Conservation (phyloP, 2,888 invertebrate genomes). For the Exephanes ischioxanthus region DNA sequence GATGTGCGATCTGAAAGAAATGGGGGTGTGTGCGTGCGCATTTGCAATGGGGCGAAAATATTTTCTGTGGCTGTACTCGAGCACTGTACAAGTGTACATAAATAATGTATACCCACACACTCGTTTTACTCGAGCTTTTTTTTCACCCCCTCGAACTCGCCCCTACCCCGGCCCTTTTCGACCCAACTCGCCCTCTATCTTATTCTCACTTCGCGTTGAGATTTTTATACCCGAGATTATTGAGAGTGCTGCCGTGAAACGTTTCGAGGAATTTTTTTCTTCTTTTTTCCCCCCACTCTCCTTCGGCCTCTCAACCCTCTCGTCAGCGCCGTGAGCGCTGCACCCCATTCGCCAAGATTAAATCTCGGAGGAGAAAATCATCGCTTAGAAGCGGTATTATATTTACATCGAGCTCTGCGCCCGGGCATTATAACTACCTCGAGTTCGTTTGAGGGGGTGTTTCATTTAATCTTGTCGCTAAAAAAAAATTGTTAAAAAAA, state of each 20-base stretch:
- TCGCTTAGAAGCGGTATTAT: slow-evolving; percentile 4
- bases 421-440: background rate
- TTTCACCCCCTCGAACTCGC: background rate
- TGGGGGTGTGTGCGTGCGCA: background rate
- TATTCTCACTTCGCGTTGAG: slow-evolving; percentile 45
- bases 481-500: too few relatives aligned
- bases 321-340: slow-evolving; percentile 37
- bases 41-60: slow-evolving; percentile 3
- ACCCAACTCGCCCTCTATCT: slow-evolving; percentile 41
- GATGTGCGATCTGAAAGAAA: background rate
- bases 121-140: background rate
- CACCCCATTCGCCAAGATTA: slow-evolving; percentile 46
- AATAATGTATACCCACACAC: slow-evolving; percentile 23
- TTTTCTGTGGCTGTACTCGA: background rate
- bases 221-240: slow-evolving; percentile 61
- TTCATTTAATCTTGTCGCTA: too few relatives aligned
- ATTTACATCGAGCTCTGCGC: background rate
- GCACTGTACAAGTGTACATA: background rate
- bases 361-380: slow-evolving; percentile 35
- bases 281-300: slow-evolving; percentile 19
- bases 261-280: slow-evolving; percentile 19
- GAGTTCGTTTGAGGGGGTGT: too few relatives aligned
- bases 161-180: background rate
- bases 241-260: slow-evolving; percentile 51
- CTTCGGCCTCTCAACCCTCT: slow-evolving; percentile 7